Base-by-base conservation (phyloP, 2,888 invertebrate species). In the Crocallis elinguaria region DNA sequence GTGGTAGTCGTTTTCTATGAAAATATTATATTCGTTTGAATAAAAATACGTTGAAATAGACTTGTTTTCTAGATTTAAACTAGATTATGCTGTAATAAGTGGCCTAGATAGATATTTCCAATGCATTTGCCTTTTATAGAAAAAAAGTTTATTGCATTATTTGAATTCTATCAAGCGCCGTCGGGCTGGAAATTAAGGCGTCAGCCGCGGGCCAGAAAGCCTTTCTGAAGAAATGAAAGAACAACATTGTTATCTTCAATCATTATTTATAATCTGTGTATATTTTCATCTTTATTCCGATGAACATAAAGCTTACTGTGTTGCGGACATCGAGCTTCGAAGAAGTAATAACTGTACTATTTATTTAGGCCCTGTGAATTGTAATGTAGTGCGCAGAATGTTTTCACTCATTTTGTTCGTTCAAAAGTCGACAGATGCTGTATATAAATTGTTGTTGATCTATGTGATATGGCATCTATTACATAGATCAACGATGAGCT, bases 221-320 rank as follows among this genome's bases (percentile, higher is more conserved):
- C 36, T 30, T 49, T 44, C 16, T 13, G 32, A 27, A 51, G 51
- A 44, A 51, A 51, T 51, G 51, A 51, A 51, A 51, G 29, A 45
- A 51, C 33, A 51, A 51, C 44, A 50, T 13, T 9, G 35, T 33
- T 33, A 29, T 45, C 38, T 35, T 21, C 21, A 45, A 51, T 51
- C 44, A 35, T 45, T 45, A 45, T 33, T 17, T 51, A 38, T 14
- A 11, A 50, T 51, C 13, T 14, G 19, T 21, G 13, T 19, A 27
- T 13, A 44, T 21, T 45, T 29, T 45, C 19, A 17, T 32, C 51
- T 35, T 45, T 44, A 45, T 27, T 21, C 8, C 19, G 11, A n/a
- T n/a, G 14, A 11, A 43, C 8, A 51, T 39, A 45, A 39, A 29
- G 44, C 33, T 25, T 16, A 17, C 12, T 11, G 12, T 2, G 14